Conservation (phyloP, 2,888 invertebrate genomes). For the Anodontia alba region DNA sequence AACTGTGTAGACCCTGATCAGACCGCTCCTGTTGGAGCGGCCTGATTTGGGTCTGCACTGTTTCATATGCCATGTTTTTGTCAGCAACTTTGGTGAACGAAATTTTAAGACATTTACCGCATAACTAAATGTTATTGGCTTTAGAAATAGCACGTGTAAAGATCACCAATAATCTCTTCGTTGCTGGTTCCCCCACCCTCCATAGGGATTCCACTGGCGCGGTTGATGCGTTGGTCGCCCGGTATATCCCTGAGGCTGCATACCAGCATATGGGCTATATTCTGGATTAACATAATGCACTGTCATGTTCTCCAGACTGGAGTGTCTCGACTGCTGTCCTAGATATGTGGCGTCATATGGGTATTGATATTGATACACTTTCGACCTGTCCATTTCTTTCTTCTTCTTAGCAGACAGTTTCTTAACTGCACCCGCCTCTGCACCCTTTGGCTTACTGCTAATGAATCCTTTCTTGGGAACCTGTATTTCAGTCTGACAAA, state of each 20-base stretch:
- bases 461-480: not conserved
- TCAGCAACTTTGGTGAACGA: too few relatives aligned
- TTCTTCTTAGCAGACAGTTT: slow-evolving; percentile 36
- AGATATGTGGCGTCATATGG: slow-evolving; percentile 55
- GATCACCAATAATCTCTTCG: not conserved
- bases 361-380: slow-evolving; percentile 45
- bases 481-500: not conserved
- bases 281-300: not conserved
- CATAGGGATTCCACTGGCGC: slow-evolving; percentile 52
- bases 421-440: slow-evolving; percentile 34
- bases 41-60: too few relatives aligned
- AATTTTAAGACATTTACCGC: too few relatives aligned
- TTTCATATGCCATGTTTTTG: too few relatives aligned
- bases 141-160: too few relatives aligned
- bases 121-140: too few relatives aligned
- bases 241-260: slow-evolving; percentile 35
- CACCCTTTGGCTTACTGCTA: not conserved
- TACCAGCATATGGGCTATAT: slow-evolving; percentile 51
- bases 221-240: slow-evolving; percentile 11
- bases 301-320: slow-evolving; percentile 55
- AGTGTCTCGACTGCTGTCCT: slow-evolving; percentile 45
- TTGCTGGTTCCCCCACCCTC: slow-evolving; percentile 18
- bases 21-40: too few relatives aligned
- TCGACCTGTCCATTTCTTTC: slow-evolving; percentile 42
- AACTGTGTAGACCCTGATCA: too few relatives aligned